Evolutionary conservation across 1,140 invertebrate genomes (phyloP).

Genomic region (Drosophila oshimai): DNA sequence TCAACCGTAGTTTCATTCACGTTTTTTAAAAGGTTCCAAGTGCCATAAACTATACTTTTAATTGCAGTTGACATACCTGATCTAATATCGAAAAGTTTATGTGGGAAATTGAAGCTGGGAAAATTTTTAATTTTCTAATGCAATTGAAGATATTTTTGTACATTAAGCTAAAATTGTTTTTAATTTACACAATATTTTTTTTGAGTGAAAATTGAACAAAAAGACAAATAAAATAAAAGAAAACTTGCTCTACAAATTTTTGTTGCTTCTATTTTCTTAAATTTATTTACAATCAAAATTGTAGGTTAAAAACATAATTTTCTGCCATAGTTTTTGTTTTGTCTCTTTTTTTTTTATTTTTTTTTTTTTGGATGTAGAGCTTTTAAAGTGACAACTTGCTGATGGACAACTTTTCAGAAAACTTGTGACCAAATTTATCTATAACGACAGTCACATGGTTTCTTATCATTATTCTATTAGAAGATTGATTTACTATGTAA

Average conservation of each 20-base stretch:
- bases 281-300: no score
- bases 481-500: neutral
- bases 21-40: neutral
- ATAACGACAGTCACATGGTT: neutral
- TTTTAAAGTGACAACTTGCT: neutral
- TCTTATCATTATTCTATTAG: neutral
- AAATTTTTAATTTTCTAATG: neutral
- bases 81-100: slow-evolving; percentile 13
- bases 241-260: neutral
- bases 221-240: no score
- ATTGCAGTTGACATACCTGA: neutral
- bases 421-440: neutral
- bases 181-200: neutral
- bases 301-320: no score
- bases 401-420: neutral
- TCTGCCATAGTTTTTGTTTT: no score
- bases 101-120: slow-evolving; percentile 2
- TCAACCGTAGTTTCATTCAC: neutral
- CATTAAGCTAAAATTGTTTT: neutral
- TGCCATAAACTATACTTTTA: slow-evolving; percentile 9
- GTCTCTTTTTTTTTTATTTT: no score
- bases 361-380: no score
- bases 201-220: neutral
- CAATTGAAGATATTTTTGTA: neutral
- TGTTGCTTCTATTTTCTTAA: no score